Conservation (phyloP, 2,888 invertebrate species). For the Thyatira batis region DNA sequence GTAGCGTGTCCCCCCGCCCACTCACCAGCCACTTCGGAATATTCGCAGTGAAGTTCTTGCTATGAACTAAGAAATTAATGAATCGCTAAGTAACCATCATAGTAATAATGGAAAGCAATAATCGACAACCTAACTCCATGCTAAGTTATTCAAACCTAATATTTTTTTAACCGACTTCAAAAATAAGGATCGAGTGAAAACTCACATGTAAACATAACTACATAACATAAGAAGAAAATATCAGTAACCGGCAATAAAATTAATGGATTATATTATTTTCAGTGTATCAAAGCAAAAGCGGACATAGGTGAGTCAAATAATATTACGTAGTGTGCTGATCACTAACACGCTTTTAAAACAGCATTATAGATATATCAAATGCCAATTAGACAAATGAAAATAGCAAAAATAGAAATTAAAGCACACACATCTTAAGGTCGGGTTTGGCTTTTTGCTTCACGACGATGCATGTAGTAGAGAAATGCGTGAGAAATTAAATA, state of each 20-base stretch:
- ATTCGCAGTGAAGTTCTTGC: too few species aligned
- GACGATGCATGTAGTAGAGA: neutral
- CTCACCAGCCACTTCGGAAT: too few species aligned
- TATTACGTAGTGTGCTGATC: constrained; percentile 44
- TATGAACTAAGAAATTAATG: too few species aligned
- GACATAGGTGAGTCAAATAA: constrained; percentile 70
- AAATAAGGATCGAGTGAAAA: too few species aligned
- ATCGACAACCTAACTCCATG: too few species aligned
- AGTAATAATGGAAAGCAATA: too few species aligned
- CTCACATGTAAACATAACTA: neutral
- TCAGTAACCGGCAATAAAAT: constrained; percentile 15
- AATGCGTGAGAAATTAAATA: neutral
- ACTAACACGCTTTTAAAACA: constrained; percentile 42
- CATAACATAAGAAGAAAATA: neutral
- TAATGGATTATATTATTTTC: constrained; percentile 65
- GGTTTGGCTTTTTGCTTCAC: neutral
- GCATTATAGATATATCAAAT: constrained; percentile 13
- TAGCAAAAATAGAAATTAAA: neutral
- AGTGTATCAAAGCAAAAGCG: constrained; percentile 76
- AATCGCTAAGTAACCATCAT: too few species aligned
- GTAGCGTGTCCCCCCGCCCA: too few species aligned
- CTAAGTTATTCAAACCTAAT: too few species aligned
- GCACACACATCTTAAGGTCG: neutral
- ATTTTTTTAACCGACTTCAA: too few species aligned
- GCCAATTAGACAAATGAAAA: constrained; percentile 15